A percentile compares a stretch with the other conserved stretches of the same genome.
Conservation (phyloP, 2,797 vertebrate species). For the Siniperca scherzeri region DNA sequence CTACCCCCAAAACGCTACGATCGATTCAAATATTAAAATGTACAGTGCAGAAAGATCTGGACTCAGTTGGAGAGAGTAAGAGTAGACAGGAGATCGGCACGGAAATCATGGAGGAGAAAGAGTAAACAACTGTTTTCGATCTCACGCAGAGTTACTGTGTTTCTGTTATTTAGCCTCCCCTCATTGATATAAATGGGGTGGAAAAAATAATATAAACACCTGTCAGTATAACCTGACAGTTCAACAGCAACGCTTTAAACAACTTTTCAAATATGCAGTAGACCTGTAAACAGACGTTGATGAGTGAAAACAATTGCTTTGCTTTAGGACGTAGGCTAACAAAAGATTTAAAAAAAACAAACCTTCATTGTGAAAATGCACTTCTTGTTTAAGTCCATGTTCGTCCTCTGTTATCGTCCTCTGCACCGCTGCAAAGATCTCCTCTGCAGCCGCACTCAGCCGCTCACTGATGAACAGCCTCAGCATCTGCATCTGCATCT, state of each 20-base stretch:
- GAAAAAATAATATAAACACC: not conserved
- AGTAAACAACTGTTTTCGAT: too few species aligned
- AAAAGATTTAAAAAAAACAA: not conserved
- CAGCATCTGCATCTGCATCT: constrained; percentile 19
- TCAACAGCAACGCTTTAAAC: not conserved
- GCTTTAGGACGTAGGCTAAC: not conserved
- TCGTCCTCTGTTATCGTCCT: not conserved
- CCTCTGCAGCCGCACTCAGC: constrained; percentile 25
- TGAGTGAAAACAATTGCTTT: too few species aligned
- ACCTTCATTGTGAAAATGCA: not conserved
- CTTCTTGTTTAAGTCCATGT: constrained; percentile 2
- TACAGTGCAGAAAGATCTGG: too few species aligned
- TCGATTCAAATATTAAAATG: too few species aligned
- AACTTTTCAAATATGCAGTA: not conserved
- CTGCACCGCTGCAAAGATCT: constrained; percentile 28
- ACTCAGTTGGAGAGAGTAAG: too few species aligned
- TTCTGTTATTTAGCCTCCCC: not conserved
- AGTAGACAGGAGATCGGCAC: too few species aligned
- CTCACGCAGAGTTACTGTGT: too few species aligned
- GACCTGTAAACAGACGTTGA: not conserved
- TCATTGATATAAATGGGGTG: too few species aligned
- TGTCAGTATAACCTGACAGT: not conserved
- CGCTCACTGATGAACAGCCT: constrained; percentile 33
- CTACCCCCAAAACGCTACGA: too few species aligned
- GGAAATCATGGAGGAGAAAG: too few species aligned